Conservation (phyloP, 2,113 vertebrate species). For the Azemiops feae region DNA sequence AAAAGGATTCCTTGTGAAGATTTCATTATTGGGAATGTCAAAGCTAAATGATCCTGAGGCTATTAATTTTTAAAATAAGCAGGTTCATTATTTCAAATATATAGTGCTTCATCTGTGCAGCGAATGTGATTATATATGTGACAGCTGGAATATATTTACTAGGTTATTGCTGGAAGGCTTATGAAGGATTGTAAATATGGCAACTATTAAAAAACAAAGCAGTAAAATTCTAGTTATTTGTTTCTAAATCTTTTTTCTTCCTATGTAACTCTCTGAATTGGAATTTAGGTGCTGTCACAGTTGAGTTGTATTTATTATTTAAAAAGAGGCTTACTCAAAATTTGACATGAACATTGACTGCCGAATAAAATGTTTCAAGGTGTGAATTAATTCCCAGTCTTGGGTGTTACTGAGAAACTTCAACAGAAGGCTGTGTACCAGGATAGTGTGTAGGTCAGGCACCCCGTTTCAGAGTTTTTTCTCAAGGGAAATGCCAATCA, state of each 20-base stretch:
- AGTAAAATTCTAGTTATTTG: not conserved
- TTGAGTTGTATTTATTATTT: not conserved
- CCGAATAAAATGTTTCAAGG: not conserved
- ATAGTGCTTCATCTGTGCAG: not conserved
- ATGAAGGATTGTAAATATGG: not conserved
- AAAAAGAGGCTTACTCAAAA: not conserved
- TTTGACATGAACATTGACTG: not conserved
- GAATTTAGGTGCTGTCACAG: not conserved
- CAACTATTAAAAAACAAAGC: not conserved
- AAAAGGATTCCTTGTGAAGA: not conserved
- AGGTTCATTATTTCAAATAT: not conserved
- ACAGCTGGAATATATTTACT: not conserved
- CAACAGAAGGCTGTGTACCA: not conserved
- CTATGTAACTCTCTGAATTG: not conserved
- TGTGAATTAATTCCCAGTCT: not conserved
- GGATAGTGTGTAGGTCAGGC: not conserved
- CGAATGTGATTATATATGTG: not conserved
- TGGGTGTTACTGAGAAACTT: not conserved
- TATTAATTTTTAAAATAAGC: not conserved
- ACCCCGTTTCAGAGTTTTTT: not conserved
- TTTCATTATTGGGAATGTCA: not conserved
- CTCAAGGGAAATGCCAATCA: not conserved
- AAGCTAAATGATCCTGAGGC: not conserved
- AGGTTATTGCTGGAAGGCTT: not conserved
- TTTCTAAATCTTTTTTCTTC: not conserved